These are phyloP conservation scores for Choloepus didactylus DNA, from an alignment of 2,797 vertebrate species.

Conservation along the genomic window DNA sequence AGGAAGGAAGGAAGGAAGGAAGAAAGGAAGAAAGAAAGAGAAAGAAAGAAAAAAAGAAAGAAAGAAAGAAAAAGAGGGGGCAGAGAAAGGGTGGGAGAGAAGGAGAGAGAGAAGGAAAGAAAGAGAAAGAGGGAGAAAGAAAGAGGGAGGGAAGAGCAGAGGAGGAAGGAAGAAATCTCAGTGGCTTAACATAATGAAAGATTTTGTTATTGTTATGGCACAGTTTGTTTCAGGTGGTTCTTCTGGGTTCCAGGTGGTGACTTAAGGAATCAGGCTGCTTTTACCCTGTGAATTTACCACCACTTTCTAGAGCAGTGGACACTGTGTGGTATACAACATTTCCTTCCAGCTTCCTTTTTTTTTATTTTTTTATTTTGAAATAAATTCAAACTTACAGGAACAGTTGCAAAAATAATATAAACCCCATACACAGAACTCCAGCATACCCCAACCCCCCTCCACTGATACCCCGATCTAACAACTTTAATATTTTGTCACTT, in stretches of 20 bases:
- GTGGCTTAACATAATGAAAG: neutral
- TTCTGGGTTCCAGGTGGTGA: neutral
- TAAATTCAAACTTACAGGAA: too few relatives aligned
- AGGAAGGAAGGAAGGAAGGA: too few relatives aligned
- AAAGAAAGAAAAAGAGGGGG: neutral
- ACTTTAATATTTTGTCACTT: too few relatives aligned
- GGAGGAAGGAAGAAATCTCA: neutral
- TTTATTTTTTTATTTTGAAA: too few relatives aligned
- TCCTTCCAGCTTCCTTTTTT: too few relatives aligned
- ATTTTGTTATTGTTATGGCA: neutral
- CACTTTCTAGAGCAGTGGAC: neutral
- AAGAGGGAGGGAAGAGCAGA: neutral
- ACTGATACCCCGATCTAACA: too few relatives aligned
- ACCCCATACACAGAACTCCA: too few relatives aligned
- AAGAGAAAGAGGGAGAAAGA: neutral
- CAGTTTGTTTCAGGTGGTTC: neutral
- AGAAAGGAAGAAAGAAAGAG: too few relatives aligned
- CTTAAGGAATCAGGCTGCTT: neutral
- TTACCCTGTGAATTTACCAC: neutral
- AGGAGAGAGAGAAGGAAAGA: too few relatives aligned
- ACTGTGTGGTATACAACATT: too few relatives aligned
- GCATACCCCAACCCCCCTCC: too few relatives aligned
- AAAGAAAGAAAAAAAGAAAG: neutral
- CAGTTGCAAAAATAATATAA: too few relatives aligned
- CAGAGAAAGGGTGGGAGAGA: neutral